Percentiles rank a stretch among this genome's conserved stretches.
Evolutionary conservation across 2,888 invertebrate species (phyloP).

Genomic region (Spodoptera exigua): DNA sequence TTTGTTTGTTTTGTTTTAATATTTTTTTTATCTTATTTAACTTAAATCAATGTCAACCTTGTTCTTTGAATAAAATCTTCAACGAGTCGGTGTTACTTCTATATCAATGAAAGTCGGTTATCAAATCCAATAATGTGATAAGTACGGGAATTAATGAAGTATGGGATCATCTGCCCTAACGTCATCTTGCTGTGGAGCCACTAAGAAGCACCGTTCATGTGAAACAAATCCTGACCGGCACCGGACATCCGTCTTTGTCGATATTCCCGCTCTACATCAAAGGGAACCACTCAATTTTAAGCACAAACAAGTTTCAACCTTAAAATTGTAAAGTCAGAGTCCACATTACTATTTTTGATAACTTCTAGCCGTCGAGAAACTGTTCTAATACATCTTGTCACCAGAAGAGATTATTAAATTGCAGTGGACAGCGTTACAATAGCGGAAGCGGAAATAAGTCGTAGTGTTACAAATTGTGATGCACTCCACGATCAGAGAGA

Average conservation of each 20-base stretch:
- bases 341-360: slow-evolving; percentile 54
- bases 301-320: slow-evolving; percentile 76
- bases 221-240: slow-evolving; percentile 89
- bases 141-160: no score
- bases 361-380: slow-evolving; percentile 66
- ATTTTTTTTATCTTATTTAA: background rate
- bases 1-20: no score
- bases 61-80: no score
- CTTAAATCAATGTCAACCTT: no score
- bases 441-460: slow-evolving; percentile 78
- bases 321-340: slow-evolving; percentile 65
- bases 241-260: slow-evolving; percentile 89
- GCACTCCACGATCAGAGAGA: slow-evolving; percentile 49
- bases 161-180: slow-evolving; percentile 28
- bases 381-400: slow-evolving; percentile 82
- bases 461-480: slow-evolving; percentile 74
- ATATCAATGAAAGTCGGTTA: no score
- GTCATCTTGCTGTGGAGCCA: slow-evolving; percentile 65
- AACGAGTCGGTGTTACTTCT: no score
- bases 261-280: slow-evolving; percentile 89
- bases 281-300: slow-evolving; percentile 76
- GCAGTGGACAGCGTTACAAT: slow-evolving; percentile 73
- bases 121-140: no score
- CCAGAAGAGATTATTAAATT: slow-evolving; percentile 82
- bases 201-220: slow-evolving; percentile 80